Evolutionary conservation across 2,113 vertebrate genomes (phyloP).

Genomic region (Gambusia affinis): DNA sequence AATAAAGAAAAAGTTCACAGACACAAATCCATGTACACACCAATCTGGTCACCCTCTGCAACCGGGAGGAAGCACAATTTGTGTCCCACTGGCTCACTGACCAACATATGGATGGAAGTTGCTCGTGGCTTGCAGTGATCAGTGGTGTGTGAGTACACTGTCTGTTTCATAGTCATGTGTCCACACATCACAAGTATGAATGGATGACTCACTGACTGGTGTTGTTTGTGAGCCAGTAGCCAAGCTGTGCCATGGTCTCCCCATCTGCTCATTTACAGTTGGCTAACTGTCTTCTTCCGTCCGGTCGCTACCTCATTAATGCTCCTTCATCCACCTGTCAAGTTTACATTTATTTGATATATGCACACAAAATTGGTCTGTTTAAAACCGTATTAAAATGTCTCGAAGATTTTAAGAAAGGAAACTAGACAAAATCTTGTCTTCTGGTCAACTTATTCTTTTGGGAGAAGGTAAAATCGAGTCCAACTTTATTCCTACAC

Average conservation of each 20-base stretch:
- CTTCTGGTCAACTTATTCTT: too few species aligned
- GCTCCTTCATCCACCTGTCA: slow-evolving; percentile 26
- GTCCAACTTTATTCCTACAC: not conserved
- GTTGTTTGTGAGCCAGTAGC: slow-evolving; percentile 56
- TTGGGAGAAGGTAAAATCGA: too few species aligned
- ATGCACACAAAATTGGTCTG: not conserved
- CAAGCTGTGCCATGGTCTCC: slow-evolving; percentile 52
- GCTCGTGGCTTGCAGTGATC: slow-evolving; percentile 37
- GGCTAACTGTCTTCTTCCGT: slow-evolving; percentile 22
- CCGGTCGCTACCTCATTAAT: slow-evolving; percentile 15
- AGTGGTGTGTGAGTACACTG: slow-evolving; percentile 36
- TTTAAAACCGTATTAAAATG: not conserved
- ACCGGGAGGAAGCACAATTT: slow-evolving; percentile 47
- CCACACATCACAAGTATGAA: slow-evolving; percentile 62
- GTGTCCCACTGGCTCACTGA: slow-evolving; percentile 63
- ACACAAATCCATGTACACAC: slow-evolving; percentile 33
- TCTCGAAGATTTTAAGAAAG: too few species aligned
- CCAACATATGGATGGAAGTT: slow-evolving; percentile 61
- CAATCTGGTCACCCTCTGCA: slow-evolving; percentile 46
- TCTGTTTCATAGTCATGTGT: slow-evolving; percentile 49
- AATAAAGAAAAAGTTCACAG: slow-evolving; percentile 14
- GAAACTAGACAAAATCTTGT: too few species aligned
- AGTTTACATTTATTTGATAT: not conserved
- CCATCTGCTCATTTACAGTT: slow-evolving; percentile 54
- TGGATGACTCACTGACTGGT: slow-evolving; percentile 53